A percentile compares a stretch with the other conserved stretches of the same genome.
These are phyloP conservation scores for Lysiphlebus fabarum DNA, from an alignment of 1,140 invertebrate species.

Conservation along the genomic window DNA sequence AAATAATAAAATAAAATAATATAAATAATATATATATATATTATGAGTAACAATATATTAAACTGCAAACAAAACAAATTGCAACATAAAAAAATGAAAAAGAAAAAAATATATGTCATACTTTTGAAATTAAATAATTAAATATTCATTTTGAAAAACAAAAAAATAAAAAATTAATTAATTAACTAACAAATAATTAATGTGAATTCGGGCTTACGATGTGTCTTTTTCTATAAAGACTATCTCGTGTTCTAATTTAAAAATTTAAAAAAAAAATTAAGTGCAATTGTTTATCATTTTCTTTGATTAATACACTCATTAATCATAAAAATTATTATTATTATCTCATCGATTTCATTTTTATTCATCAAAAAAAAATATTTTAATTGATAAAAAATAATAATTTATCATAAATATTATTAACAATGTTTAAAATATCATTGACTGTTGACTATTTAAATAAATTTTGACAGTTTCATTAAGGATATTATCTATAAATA, in stretches of 20 bases:
- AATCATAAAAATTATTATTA: background rate
- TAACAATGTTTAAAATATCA: slow-evolving; percentile 38
- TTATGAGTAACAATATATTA: background rate
- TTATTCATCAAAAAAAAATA: background rate
- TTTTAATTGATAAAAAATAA: slow-evolving; percentile 10
- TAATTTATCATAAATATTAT: slow-evolving; percentile 24
- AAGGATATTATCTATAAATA: slow-evolving; percentile 9
- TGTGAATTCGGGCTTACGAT: slow-evolving; percentile 19
- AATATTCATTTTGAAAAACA: too few species aligned
- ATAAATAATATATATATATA: too few species aligned
- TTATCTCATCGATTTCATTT: background rate
- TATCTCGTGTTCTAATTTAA: slow-evolving; percentile 6
- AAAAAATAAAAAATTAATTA: slow-evolving; percentile 7
- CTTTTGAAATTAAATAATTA: background rate
- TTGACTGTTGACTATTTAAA: slow-evolving; percentile 35
- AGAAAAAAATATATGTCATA: background rate
- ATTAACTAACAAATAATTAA: slow-evolving; percentile 4
- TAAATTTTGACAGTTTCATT: slow-evolving; percentile 22
- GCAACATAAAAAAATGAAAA: too few species aligned
- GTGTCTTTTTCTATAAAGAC: slow-evolving; percentile 18
- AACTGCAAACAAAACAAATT: background rate
- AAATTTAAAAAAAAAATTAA: slow-evolving; percentile 16
- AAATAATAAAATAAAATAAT: too few species aligned
- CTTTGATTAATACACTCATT: background rate
- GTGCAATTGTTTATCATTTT: slow-evolving; percentile 17